Percentiles rank a stretch among this genome's conserved stretches.
Evolutionary conservation across 2,888 invertebrate species (phyloP).

Genomic region (Nemotelus pantherinus): DNA sequence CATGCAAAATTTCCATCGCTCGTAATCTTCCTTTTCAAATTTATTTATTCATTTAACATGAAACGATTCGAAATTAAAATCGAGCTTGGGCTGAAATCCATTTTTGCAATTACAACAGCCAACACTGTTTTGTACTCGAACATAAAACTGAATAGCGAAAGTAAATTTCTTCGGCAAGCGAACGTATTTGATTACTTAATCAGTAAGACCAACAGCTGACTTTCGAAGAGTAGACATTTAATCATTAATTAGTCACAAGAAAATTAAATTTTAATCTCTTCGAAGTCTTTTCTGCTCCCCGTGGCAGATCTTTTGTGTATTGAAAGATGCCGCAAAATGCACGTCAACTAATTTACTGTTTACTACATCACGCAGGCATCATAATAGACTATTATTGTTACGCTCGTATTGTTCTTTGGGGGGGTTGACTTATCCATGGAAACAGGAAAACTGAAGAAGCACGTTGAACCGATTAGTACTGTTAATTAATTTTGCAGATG

Average conservation of each 20-base stretch:
- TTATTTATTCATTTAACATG: no score
- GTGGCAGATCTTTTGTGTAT: not conserved
- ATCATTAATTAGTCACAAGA: constrained; percentile 39
- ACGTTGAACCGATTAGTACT: constrained; percentile 37
- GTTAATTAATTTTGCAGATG: constrained; percentile 15
- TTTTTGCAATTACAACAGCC: not conserved
- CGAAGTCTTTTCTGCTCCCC: constrained; percentile 21
- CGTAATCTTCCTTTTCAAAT: no score
- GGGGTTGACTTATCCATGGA: not conserved
- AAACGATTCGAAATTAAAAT: not conserved
- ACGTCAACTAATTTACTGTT: not conserved
- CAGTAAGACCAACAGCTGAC: constrained; percentile 4
- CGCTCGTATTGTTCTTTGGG: not conserved
- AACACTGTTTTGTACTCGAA: not conserved
- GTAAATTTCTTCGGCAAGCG: not conserved
- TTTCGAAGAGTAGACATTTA: constrained; percentile 11
- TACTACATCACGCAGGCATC: not conserved
- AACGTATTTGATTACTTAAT: not conserved
- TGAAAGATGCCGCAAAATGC: constrained; percentile 17
- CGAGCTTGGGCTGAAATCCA: not conserved
- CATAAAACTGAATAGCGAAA: not conserved
- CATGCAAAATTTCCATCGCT: no score
- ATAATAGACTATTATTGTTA: constrained; percentile 8
- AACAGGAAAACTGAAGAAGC: constrained; percentile 29
- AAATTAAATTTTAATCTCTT: constrained; percentile 41